phyloP scores from a whole-genome alignment of 2,113 vertebrate genomes.

The Phylloscopus trochilus region DNA sequence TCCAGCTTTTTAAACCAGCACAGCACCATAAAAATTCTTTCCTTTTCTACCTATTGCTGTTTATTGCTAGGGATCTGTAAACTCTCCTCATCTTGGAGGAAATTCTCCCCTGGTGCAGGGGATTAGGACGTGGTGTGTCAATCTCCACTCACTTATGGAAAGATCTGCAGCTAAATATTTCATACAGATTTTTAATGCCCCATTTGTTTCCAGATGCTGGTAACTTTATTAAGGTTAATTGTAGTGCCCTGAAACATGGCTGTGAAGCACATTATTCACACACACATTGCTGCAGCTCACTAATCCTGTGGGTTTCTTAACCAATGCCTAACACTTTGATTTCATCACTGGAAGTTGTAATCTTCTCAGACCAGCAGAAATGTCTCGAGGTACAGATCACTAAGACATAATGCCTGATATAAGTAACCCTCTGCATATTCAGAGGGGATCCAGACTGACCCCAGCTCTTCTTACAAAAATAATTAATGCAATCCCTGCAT shows the following conservation, averaged over 20 bases:
- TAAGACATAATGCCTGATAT: not conserved
- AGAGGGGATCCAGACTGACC: not conserved
- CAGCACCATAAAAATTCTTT: not conserved
- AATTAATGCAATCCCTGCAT: not conserved
- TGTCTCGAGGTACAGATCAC: not conserved
- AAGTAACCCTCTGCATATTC: not conserved
- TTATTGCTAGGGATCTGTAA: not conserved
- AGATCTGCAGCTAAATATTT: constrained; percentile 39
- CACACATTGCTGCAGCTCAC: not conserved
- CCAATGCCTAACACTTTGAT: not conserved
- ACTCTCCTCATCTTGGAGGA: not conserved
- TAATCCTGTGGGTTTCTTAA: not conserved
- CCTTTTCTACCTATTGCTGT: not conserved
- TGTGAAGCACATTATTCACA: constrained; percentile 26
- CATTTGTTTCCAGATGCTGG: constrained; percentile 59
- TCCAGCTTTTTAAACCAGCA: not conserved
- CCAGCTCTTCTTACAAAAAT: not conserved
- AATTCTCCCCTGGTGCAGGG: not conserved
- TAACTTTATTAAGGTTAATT: constrained; percentile 66
- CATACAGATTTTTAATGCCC: constrained; percentile 39
- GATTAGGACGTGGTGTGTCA: not conserved
- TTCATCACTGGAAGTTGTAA: not conserved
- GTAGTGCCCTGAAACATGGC: constrained; percentile 22
- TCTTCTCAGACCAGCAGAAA: not conserved
- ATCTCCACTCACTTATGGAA: not conserved